Evolutionary conservation across 2,888 invertebrate genomes (phyloP).

Genomic region (Meloe dianella): DNA sequence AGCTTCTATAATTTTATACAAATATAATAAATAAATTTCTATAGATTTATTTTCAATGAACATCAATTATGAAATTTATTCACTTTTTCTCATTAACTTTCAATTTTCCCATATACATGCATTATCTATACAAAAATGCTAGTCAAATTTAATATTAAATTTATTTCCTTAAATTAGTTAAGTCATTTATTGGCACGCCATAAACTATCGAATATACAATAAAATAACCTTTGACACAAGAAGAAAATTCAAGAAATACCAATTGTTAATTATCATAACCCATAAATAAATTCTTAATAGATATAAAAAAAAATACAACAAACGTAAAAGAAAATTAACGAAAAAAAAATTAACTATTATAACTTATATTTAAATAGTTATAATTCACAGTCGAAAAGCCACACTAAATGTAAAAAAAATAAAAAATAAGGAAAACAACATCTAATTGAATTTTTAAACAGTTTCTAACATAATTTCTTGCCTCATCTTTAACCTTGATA

Average conservation of each 20-base stretch:
- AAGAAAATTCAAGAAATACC: constrained; percentile 27
- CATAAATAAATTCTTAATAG: constrained; percentile 37
- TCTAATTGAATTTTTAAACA: background rate
- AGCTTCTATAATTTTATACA: too few species aligned
- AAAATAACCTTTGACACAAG: constrained; percentile 33
- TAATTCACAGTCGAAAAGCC: background rate
- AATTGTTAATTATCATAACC: constrained; percentile 38
- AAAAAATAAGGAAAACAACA: too few species aligned
- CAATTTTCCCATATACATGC: background rate
- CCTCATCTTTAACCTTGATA: background rate
- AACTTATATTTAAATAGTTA: background rate
- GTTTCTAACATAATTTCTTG: background rate
- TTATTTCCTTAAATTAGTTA: constrained; percentile 6
- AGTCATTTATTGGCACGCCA: constrained; percentile 14
- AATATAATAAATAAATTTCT: too few species aligned
- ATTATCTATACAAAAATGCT: background rate
- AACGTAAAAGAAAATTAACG: background rate
- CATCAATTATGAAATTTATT: too few species aligned
- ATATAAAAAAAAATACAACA: background rate
- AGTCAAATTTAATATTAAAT: constrained; percentile 10
- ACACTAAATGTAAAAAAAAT: background rate
- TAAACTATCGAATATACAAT: constrained; percentile 27
- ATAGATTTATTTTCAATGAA: too few species aligned
- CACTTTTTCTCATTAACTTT: background rate
- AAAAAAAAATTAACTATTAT: constrained; percentile 1